These are phyloP conservation scores for Acrobasis consociella DNA, from an alignment of 2,888 invertebrate genomes.

Conservation along the genomic window DNA sequence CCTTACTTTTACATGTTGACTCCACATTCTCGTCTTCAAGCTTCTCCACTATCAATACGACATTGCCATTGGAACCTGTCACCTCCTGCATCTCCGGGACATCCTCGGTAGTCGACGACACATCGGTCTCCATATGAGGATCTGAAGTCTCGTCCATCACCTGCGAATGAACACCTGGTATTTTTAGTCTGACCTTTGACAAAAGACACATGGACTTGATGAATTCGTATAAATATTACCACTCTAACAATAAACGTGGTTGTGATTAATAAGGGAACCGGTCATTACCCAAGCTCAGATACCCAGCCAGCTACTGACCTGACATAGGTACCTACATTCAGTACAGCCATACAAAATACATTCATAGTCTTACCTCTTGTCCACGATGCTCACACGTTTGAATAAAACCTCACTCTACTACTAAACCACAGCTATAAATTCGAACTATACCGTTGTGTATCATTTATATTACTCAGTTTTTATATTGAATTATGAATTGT, in stretches of 20 bases:
- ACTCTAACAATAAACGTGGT: slow-evolving; percentile 49
- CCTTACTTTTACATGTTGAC: slow-evolving; percentile 21
- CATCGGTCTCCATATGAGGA: slow-evolving; percentile 70
- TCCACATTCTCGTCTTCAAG: slow-evolving; percentile 50
- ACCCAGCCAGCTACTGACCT: slow-evolving; percentile 47
- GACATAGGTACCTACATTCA: slow-evolving; percentile 64
- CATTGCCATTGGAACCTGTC: slow-evolving; percentile 54
- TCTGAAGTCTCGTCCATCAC: slow-evolving; percentile 71
- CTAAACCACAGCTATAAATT: slow-evolving; percentile 22
- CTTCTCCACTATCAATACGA: slow-evolving; percentile 65
- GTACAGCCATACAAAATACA: slow-evolving; percentile 67
- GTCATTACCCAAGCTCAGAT: slow-evolving; percentile 66
- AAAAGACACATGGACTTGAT: slow-evolving; percentile 40
- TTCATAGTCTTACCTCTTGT: slow-evolving; percentile 65
- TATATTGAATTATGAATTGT: slow-evolving; percentile 34
- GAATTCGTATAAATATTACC: slow-evolving; percentile 36
- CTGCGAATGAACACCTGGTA: slow-evolving; percentile 57
- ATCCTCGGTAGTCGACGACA: slow-evolving; percentile 68
- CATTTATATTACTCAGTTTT: slow-evolving; percentile 34
- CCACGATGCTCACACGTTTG: slow-evolving; percentile 35
- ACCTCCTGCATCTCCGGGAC: slow-evolving; percentile 57
- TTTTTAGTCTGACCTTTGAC: slow-evolving; percentile 55
- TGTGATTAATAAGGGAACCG: slow-evolving; percentile 59
- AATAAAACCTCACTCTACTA: slow-evolving; percentile 24
- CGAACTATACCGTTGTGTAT: slow-evolving; percentile 25